A percentile compares a stretch with the other conserved stretches of the same genome.
phyloP scores from a whole-genome alignment of 2,888 invertebrate species.

The Geophilus truncorum region DNA sequence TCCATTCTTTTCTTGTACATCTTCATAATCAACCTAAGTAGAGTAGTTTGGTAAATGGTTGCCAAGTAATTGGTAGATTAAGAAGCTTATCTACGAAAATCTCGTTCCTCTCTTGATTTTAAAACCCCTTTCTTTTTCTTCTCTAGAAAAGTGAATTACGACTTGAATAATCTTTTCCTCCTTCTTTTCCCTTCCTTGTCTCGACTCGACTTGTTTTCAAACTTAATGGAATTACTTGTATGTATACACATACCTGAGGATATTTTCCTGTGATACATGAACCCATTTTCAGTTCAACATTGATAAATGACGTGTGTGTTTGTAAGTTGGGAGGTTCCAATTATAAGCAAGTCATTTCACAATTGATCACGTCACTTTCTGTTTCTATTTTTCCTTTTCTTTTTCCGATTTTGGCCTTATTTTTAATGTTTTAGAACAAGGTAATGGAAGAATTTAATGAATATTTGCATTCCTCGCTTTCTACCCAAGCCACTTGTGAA shows the following conservation, averaged over 20 bases:
- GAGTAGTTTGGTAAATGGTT: slow-evolving; percentile 12
- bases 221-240: slow-evolving; percentile 2
- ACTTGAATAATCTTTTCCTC: not conserved
- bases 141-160: slow-evolving; percentile 14
- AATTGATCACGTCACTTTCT: not conserved
- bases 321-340: not conserved
- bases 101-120: slow-evolving; percentile 11
- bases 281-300: not conserved
- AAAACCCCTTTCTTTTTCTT: not conserved
- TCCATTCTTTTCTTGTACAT: not conserved
- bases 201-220: not conserved
- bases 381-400: not conserved
- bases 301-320: not conserved
- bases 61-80: slow-evolving; percentile 20
- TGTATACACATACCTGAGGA: not conserved
- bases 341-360: not conserved
- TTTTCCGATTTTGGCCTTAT: too few species aligned
- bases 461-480: not conserved
- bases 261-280: not conserved
- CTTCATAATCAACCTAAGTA: slow-evolving; percentile 7
- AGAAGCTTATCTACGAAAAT: slow-evolving; percentile 10
- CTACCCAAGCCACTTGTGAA: not conserved
- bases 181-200: not conserved
- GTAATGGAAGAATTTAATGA: not conserved
- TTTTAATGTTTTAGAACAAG: not conserved